Evolutionary conservation across 2,113 vertebrate genomes (phyloP), one percentile per base, ranked within the genome.

Genomic region (Cochlearius cochlearius): DNA sequence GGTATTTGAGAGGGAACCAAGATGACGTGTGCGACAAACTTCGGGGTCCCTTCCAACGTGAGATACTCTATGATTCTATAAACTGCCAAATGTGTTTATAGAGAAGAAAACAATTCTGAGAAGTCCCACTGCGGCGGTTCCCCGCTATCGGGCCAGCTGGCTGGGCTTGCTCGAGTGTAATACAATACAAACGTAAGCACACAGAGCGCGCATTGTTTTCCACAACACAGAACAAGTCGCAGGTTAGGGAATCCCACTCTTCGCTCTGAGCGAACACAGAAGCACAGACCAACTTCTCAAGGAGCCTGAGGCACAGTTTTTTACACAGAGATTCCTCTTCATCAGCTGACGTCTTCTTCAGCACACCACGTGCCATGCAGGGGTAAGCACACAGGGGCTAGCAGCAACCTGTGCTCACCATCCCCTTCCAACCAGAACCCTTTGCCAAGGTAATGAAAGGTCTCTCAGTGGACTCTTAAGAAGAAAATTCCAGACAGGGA

Each of bases 71-170:
- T 17, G 14, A 55, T 50, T 88, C 76, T 64, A 29, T 19, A 45
- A 74, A 77, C 60, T 81, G 52, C 32, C 86, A 80, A 23, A 72
- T 45, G 21, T 17, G 25, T 84, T 91, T 49, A 15, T 7, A 29
- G 64, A 73, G 58, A 88, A 93, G 62, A 86, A 93, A 83, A 86
- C 72, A 92, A 60, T 86, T 74, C 90, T 84, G 63, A 88, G 79
- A 74, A 92, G 47, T 80, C 72, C 26, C 68, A 22, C 55, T 38
- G 9, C 1, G 3, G 30, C 47, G 83, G 52, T 39, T 90, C 34
- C 53, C 76, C 1, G 3, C 72, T 56, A 25, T 59, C 0, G 0
- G 55, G 68, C 75, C 79, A 82, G 71, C 41, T 82, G 75, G 30
- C 92, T 62, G 67, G 39, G 47, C 3, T 8, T 41, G 32, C 43